Percentiles rank a stretch among this genome's conserved stretches.
Evolutionary conservation across 1,140 invertebrate species (phyloP).

Genomic region (Trichomalopsis sarcophagae): DNA sequence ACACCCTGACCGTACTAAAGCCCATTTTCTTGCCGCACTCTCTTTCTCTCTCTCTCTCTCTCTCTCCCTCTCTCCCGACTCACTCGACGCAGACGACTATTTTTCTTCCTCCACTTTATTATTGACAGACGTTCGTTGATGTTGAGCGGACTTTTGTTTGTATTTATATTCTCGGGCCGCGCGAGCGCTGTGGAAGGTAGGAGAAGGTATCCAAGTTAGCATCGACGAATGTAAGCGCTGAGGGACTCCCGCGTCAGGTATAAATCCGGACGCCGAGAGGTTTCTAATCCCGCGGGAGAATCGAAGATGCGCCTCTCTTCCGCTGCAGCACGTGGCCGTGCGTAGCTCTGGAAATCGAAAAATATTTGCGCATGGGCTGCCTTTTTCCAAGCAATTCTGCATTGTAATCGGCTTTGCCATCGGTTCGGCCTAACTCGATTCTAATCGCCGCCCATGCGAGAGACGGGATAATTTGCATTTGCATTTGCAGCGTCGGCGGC

Average conservation of each 20-base stretch:
- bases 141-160: no score
- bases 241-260: slow-evolving; percentile 33
- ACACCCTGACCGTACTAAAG: slow-evolving; percentile 46
- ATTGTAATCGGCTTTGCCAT: background rate
- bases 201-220: background rate
- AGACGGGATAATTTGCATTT: no score
- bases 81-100: background rate
- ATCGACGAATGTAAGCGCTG: background rate
- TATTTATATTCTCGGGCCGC: no score
- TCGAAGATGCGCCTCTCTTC: background rate
- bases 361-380: slow-evolving; percentile 33
- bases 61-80: background rate
- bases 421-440: background rate
- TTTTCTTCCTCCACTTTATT: slow-evolving; percentile 48
- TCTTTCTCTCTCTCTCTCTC: slow-evolving; percentile 15
- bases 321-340: background rate
- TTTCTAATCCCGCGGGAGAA: slow-evolving; percentile 41
- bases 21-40: slow-evolving; percentile 50
- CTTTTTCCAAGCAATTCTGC: no score
- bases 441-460: background rate
- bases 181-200: no score
- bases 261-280: slow-evolving; percentile 22
- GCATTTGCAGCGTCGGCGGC: no score
- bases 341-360: slow-evolving; percentile 29
- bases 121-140: slow-evolving; percentile 40